Evolutionary conservation across 1,140 invertebrate genomes (phyloP), one percentile per base, ranked within the genome.

Genomic region (Anastrepha obliqua): DNA sequence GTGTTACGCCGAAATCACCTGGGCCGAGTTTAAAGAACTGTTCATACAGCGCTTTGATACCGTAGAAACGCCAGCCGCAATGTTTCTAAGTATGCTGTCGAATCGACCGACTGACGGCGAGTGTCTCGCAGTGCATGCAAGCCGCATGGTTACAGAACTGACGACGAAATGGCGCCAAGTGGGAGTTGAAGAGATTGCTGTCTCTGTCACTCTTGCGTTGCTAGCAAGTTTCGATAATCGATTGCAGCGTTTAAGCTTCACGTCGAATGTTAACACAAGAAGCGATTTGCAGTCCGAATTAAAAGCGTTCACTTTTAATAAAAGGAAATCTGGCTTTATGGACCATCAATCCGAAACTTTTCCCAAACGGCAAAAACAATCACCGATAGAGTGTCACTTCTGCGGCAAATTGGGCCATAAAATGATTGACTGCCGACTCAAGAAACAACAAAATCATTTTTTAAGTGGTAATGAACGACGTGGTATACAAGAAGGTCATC

Each of bases 161-260:
- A 60, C 59, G 4, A 60, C 59, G 59, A 60, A 60, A 13, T 60
- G 59, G 13, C 59, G 59, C 13, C 59, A 15, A 60, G 6, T 60
- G 59, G 59, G 17, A 60, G 17, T 17, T 60, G 59, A 60, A 60
- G 59, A 60, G 59, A 60, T 65, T 65, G 62, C 62, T 29, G 17
- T 65, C 3, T 65, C 62, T 65, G n/a, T 20, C 7, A 20, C n/a
- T 8, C 62, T 65, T 65, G 62, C 62, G n/a, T n/a, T 20, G 17
- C 8, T 65, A 4, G n/a, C 62, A 29, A 5, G n/a, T 20, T 65
- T 29, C n/a, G n/a, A 65, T 20, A 65, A n/a, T 20, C 62, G 62
- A n/a, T 65, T 65, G 62, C 62, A 65, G n/a, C 62, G 62, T 20
- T 20, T 65, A 20, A 65, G 17, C 20, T 65, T 65, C n/a, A 65